Evolutionary conservation across 2,797 vertebrate genomes (phyloP).

Genomic region (Pseudochaenichthys georgianus): DNA sequence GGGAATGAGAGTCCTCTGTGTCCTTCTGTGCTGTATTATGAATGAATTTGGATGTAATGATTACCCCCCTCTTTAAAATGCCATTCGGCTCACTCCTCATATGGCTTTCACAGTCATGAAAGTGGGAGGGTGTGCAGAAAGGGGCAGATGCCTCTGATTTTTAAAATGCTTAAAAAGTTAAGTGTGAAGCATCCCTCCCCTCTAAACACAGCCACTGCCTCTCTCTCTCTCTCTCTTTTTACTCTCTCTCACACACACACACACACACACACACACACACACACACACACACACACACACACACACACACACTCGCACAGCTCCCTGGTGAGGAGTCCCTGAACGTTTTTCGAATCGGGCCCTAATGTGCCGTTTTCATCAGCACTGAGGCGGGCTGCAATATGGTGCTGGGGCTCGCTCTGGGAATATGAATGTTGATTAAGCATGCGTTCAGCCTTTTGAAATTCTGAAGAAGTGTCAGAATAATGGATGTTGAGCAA

Average conservation of each 20-base stretch:
- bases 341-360: constrained; percentile 94
- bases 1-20: constrained; percentile 87
- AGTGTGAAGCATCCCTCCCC: constrained; percentile 80
- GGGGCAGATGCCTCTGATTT: constrained; percentile 94
- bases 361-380: constrained; percentile 99
- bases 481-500: constrained; percentile 99
- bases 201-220: constrained; percentile 44
- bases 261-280: no score
- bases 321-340: constrained; percentile 89
- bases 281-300: constrained; percentile 1
- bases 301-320: constrained; percentile 47
- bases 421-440: constrained; percentile 99
- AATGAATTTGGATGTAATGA: constrained; percentile 99
- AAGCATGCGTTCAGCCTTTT: constrained; percentile 99
- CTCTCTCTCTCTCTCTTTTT: constrained; percentile 13
- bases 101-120: constrained; percentile 87
- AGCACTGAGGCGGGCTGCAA: constrained; percentile 96
- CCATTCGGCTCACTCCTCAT: constrained; percentile 93
- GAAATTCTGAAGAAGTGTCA: constrained; percentile 99
- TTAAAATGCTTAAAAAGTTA: constrained; percentile 91
- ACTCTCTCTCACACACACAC: neutral
- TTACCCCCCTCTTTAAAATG: constrained; percentile 90
- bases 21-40: constrained; percentile 93
- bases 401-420: constrained; percentile 96
- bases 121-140: constrained; percentile 81